A percentile compares a stretch with the other conserved stretches of the same genome.
These are phyloP conservation scores for Corythornis vintsioides DNA, from an alignment of 2,113 vertebrate species.

Conservation along the genomic window DNA sequence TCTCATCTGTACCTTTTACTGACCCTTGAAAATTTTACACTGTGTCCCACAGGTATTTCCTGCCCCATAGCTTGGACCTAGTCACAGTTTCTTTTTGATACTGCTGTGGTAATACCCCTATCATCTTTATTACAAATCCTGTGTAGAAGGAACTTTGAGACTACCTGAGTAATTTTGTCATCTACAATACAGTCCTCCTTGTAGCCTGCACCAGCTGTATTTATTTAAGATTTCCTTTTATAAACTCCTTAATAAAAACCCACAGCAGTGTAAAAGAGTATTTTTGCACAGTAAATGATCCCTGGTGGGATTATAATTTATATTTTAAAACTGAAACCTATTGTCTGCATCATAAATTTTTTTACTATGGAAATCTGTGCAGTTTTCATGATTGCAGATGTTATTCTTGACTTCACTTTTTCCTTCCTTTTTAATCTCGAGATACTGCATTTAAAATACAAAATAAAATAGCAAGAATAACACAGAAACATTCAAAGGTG, in stretches of 20 bases:
- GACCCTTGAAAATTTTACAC: neutral
- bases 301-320: slow-evolving; percentile 41
- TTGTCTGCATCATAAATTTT: slow-evolving; percentile 38
- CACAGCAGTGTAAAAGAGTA: neutral
- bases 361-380: neutral
- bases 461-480: neutral
- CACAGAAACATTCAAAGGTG: neutral
- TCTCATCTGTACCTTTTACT: neutral
- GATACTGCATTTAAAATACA: neutral
- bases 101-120: neutral
- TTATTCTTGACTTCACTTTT: neutral
- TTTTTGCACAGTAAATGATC: neutral
- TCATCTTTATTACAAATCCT: neutral
- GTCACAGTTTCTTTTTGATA: neutral
- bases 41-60: neutral
- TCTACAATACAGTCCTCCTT: slow-evolving; percentile 37
- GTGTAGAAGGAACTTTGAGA: neutral
- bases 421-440: neutral
- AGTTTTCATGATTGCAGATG: neutral
- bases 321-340: slow-evolving; percentile 37
- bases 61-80: neutral
- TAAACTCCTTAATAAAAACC: slow-evolving; percentile 47
- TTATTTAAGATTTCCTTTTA: slow-evolving; percentile 65
- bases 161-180: slow-evolving; percentile 22
- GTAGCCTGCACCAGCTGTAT: slow-evolving; percentile 57